Conservation (phyloP, 2,888 invertebrate genomes). For the Monochamus alternatus region DNA sequence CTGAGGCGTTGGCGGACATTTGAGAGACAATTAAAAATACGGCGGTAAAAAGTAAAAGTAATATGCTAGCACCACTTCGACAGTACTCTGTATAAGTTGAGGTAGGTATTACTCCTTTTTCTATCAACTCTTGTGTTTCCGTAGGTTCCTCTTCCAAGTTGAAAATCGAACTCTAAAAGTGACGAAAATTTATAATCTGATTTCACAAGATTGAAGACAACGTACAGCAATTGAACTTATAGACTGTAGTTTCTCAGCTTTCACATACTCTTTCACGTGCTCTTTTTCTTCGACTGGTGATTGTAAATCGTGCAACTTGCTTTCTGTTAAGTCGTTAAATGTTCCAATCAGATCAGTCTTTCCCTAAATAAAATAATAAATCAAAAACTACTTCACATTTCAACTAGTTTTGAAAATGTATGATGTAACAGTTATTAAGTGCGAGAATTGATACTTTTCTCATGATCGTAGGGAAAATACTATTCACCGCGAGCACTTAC, state of each 20-base stretch:
- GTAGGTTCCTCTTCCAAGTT: slow-evolving; percentile 69
- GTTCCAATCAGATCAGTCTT: slow-evolving; percentile 75
- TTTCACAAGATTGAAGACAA: not conserved
- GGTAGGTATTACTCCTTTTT: slow-evolving; percentile 77
- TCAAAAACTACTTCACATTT: too few species aligned
- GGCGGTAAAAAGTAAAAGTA: slow-evolving; percentile 73
- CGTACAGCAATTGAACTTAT: slow-evolving; percentile 60
- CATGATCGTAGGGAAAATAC: too few species aligned
- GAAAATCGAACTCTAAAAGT: slow-evolving; percentile 51
- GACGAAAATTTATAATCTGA: not conserved
- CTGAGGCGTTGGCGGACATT: slow-evolving; percentile 80
- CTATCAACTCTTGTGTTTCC: slow-evolving; percentile 78
- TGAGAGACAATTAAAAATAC: slow-evolving; percentile 79
- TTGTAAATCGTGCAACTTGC: slow-evolving; percentile 63
- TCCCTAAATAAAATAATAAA: slow-evolving; percentile 70
- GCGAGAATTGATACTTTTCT: too few species aligned
- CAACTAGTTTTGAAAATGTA: too few species aligned
- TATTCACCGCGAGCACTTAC: too few species aligned
- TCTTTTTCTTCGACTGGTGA: slow-evolving; percentile 60
- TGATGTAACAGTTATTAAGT: too few species aligned
- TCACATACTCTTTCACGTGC: slow-evolving; percentile 53
- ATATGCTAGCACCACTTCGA: slow-evolving; percentile 77
- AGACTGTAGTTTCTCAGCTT: slow-evolving; percentile 17
- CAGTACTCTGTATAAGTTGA: slow-evolving; percentile 81
- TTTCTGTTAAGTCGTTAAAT: slow-evolving; percentile 74